Percentiles rank a stretch among this genome's conserved stretches.
Evolutionary conservation across 2,888 invertebrate species (phyloP).

Genomic region (Mylabris sibirica): DNA sequence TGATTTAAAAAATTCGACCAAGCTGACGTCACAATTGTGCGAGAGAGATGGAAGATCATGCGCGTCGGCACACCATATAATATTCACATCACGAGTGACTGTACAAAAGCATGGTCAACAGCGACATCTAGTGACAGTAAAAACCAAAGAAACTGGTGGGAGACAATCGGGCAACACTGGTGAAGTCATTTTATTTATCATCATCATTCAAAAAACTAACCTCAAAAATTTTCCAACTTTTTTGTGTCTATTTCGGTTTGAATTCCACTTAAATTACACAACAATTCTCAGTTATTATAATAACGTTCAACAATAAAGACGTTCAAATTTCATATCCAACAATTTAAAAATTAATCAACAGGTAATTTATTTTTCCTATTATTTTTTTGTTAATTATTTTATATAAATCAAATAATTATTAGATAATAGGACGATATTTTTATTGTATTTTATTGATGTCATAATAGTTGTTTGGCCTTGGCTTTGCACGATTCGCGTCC

Average conservation of each 20-base stretch:
- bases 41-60: no score
- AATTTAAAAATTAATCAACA: not conserved
- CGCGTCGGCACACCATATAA: no score
- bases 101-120: no score
- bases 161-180: no score
- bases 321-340: not conserved
- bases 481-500: constrained; percentile 41
- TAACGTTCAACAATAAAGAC: not conserved
- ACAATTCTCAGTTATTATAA: not conserved
- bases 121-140: no score
- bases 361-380: constrained; percentile 3
- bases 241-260: not conserved
- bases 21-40: no score
- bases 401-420: not conserved
- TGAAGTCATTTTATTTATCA: not conserved
- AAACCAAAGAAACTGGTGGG: no score
- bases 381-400: not conserved
- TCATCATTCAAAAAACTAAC: not conserved
- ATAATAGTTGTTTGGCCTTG: constrained; percentile 40
- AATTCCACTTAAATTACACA: not conserved
- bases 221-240: constrained; percentile 4
- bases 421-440: not conserved
- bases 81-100: no score
- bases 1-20: no score
- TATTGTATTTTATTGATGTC: not conserved